Conservation (phyloP, 2,113 vertebrate genomes). For the Leptobrachium leishanense region DNA sequence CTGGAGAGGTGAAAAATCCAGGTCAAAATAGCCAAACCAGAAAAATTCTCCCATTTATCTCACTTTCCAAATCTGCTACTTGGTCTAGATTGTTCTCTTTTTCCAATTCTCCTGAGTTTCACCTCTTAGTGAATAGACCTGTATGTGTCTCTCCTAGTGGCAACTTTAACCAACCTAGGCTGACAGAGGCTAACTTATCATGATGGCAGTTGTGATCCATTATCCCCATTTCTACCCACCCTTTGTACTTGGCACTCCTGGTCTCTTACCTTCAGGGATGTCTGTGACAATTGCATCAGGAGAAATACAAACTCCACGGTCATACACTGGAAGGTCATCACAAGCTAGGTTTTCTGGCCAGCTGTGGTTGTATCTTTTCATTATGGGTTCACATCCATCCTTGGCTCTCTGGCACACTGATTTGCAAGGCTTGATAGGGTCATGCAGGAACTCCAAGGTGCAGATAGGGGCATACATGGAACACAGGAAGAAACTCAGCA, state of each 20-base stretch:
- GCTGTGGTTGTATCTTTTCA: conserved; percentile 77
- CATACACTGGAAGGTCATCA: conserved; percentile 74
- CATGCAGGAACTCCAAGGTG: conserved; percentile 75
- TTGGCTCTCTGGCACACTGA: conserved; percentile 74
- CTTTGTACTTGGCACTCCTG: not conserved
- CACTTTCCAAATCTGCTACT: no score
- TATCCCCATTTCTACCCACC: not conserved
- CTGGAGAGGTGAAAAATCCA: no score
- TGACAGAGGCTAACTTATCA: not conserved
- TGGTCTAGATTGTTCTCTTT: no score
- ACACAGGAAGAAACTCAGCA: conserved; percentile 75
- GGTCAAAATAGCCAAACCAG: no score
- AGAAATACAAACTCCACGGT: conserved; percentile 77
- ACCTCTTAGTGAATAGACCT: no score
- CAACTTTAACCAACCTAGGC: no score
- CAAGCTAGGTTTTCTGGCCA: conserved; percentile 77
- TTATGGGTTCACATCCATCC: conserved; percentile 75
- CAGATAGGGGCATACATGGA: conserved; percentile 80
- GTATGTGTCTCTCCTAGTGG: no score
- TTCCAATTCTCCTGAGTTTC: no score
- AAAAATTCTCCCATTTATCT: no score
- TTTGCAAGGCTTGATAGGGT: conserved; percentile 76
- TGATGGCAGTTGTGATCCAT: not conserved
- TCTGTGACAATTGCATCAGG: conserved; percentile 80
- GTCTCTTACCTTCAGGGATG: conserved; percentile 67